phyloP scores from a whole-genome alignment of 2,888 invertebrate genomes.

The Polia nebulosa region DNA sequence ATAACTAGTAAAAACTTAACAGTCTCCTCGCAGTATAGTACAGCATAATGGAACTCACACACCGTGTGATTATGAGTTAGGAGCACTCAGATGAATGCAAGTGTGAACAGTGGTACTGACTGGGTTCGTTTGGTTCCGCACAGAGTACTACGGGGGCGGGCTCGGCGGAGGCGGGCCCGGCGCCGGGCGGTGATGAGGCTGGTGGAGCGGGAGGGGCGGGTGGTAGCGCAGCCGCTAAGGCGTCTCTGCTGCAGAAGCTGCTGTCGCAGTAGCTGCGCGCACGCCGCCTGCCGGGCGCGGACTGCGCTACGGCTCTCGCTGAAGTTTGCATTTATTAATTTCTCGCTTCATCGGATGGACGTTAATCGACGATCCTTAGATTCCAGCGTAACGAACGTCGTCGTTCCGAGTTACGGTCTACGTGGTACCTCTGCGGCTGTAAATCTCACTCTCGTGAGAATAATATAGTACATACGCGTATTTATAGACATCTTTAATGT shows the following conservation, averaged over 20 bases:
- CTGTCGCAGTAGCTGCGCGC: conserved; percentile 93
- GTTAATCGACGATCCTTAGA: conserved; percentile 73
- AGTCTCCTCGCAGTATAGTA: conserved; percentile 7
- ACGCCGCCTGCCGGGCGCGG: conserved; percentile 30
- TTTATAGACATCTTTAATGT: conserved; percentile 83
- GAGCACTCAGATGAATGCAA: conserved; percentile 23
- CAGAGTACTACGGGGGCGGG: conserved; percentile 90
- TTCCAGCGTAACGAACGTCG: conserved; percentile 78
- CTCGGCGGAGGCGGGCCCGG: conserved; percentile 83
- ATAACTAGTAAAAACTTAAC: neutral
- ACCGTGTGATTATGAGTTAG: conserved; percentile 25
- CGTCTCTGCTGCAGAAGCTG: conserved; percentile 96
- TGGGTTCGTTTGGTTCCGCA: conserved; percentile 43
- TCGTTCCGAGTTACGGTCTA: conserved; percentile 81
- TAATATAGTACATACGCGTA: conserved; percentile 83
- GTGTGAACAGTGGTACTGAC: neutral
- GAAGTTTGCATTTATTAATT: conserved; percentile 84
- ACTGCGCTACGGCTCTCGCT: conserved; percentile 61
- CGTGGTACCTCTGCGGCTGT: conserved; percentile 89
- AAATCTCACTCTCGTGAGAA: conserved; percentile 82
- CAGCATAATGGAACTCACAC: conserved; percentile 9
- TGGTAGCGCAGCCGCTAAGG: conserved; percentile 85
- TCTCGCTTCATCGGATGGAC: conserved; percentile 76
- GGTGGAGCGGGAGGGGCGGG: conserved; percentile 61
- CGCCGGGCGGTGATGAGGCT: conserved; percentile 76